Percentiles rank a stretch among this genome's conserved stretches.
Conservation (phyloP, 2,113 vertebrate species). For the Lathamus discolor region DNA sequence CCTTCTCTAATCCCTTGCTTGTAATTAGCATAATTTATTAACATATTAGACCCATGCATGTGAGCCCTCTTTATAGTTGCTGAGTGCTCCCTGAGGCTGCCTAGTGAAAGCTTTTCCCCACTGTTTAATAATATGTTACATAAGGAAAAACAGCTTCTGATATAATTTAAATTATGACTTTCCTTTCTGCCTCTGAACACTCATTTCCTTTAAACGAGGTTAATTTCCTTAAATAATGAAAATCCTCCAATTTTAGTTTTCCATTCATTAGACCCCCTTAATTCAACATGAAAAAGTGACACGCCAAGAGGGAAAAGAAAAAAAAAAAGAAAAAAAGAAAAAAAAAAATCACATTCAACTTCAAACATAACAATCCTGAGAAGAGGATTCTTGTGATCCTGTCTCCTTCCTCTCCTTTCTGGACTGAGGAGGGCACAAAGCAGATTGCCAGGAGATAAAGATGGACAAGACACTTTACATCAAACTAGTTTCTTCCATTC, state of each 20-base stretch:
- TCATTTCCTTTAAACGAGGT: slow-evolving; percentile 58
- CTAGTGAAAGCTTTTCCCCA: slow-evolving; percentile 21
- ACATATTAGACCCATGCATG: slow-evolving; percentile 37
- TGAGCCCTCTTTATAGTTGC: slow-evolving; percentile 53
- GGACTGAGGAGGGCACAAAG: background rate
- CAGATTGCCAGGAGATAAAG: background rate
- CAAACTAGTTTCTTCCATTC: background rate
- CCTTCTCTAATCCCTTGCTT: slow-evolving; percentile 48
- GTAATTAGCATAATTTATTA: slow-evolving; percentile 61
- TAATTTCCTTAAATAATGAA: slow-evolving; percentile 70
- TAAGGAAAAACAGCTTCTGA: slow-evolving; percentile 55
- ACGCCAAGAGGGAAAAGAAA: background rate
- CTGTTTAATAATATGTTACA: slow-evolving; percentile 62
- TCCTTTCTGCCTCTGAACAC: slow-evolving; percentile 66
- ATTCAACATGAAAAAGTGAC: slow-evolving; percentile 57
- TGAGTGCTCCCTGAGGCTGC: slow-evolving; percentile 58
- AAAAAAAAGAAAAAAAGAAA: background rate
- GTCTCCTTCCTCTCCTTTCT: background rate
- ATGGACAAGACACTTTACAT: background rate
- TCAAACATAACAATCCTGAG: slow-evolving; percentile 2
- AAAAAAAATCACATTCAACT: background rate
- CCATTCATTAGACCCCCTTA: slow-evolving; percentile 53
- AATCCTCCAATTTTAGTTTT: slow-evolving; percentile 52
- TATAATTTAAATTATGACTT: slow-evolving; percentile 75
- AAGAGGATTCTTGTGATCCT: background rate